Base-by-base conservation (phyloP, 2,113 vertebrate species). In the Octodon degus region DNA sequence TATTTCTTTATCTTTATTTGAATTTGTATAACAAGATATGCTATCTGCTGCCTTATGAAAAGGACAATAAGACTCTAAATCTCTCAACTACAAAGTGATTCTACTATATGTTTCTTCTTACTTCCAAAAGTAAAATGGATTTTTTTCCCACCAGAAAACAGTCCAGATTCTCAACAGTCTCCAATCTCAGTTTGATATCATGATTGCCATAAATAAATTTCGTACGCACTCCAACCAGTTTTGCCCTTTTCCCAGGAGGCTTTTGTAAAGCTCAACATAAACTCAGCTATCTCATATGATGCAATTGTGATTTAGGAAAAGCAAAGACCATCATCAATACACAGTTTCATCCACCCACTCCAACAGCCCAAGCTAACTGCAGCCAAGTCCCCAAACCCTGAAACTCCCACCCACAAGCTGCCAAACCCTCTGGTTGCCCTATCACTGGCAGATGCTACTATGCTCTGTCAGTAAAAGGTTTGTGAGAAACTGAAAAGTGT, bases 391-490 rank as follows among this genome's bases (percentile, higher is more conserved):
- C 95, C 95, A 97, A 98, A 97, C 97, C 97, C 97, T 95, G 96
- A 97, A 98, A 98, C 97, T 98, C 97, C 97, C 97, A 98, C 97
- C 97, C 97, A 97, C 97, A 97, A 98, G 97, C 97, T 98, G 97
- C 97, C 97, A 98, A 97, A 97, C 97, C 97, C 97, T 98, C 97
- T 98, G 97, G 97, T 84, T 97, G 97, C 97, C 97, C 97, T 97
- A 97, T 98, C 97, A 76, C 97, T 97, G 97, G 96, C 97, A 98
- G 97, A 96, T 97, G 97, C 97, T 98, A 93, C 96, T 70, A 97
- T 96, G 97, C 97, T 97, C 97, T 97, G 97, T 98, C 97, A 97
- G 97, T 96, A 97, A 97, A 97, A 97, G 97, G 97, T 97, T 98
- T 97, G 97, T 95, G 97, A 93, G 95, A 96, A 98, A 89, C 97